Evolutionary conservation across 2,888 invertebrate species (phyloP).

Genomic region (Podabrus alpinus): DNA sequence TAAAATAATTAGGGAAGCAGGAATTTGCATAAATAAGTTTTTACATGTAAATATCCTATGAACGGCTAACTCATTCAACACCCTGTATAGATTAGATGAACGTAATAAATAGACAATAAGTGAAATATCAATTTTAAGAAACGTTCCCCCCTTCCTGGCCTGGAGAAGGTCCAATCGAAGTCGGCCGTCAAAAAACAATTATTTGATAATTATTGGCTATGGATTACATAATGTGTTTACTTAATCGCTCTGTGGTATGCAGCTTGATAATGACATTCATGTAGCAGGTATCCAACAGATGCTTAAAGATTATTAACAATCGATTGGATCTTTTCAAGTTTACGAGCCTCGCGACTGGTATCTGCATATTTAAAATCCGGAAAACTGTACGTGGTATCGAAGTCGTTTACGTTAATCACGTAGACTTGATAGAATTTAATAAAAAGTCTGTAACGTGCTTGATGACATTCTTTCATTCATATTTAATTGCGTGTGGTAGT

Average conservation of each 20-base stretch:
- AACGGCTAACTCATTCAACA: too few relatives aligned
- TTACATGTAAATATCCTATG: too few relatives aligned
- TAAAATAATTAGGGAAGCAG: too few relatives aligned
- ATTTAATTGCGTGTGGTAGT: not conserved
- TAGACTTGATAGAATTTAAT: not conserved
- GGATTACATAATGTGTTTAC: not conserved
- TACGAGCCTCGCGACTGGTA: constrained; percentile 11
- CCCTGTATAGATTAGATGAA: too few relatives aligned
- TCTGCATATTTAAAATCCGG: constrained; percentile 8
- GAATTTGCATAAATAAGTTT: too few relatives aligned
- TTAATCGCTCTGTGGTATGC: constrained; percentile 13
- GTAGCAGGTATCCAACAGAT: constrained; percentile 21
- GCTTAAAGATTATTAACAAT: constrained; percentile 28
- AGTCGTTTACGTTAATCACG: constrained; percentile 1
- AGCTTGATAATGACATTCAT: constrained; percentile 29
- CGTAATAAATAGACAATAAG: too few relatives aligned
- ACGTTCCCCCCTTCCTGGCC: not conserved
- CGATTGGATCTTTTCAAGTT: constrained; percentile 25
- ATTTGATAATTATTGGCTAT: not conserved
- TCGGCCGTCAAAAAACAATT: not conserved
- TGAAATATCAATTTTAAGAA: not conserved
- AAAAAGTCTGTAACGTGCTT: not conserved
- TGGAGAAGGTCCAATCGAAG: too few relatives aligned
- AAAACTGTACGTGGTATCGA: constrained; percentile 3
- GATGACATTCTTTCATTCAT: too few relatives aligned